These are phyloP conservation scores for Hyles lineata DNA, from an alignment of 2,888 invertebrate genomes.

Conservation along the genomic window DNA sequence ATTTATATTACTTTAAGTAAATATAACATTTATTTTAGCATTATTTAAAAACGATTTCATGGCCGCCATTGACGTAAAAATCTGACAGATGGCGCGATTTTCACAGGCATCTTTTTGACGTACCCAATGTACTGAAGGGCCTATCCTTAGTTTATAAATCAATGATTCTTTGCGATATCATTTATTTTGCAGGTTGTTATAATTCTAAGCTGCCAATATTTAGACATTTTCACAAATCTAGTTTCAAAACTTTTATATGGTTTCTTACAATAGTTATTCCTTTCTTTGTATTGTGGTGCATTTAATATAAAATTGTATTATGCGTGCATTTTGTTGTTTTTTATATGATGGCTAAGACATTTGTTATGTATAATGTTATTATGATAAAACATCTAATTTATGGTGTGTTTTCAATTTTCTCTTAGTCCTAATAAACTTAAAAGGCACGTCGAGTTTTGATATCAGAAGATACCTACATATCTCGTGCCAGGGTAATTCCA, in stretches of 20 bases:
- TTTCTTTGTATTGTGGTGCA: conserved; percentile 2
- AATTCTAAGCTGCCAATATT: background rate
- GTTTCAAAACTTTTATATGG: background rate
- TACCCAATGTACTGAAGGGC: no score
- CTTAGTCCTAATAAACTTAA: no score
- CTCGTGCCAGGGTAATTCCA: background rate
- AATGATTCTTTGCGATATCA: background rate
- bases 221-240: background rate
- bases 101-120: no score
- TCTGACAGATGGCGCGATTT: no score
- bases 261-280: background rate
- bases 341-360: conserved; percentile 3
- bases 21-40: no score
- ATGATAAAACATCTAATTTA: background rate
- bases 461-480: background rate
- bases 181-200: background rate
- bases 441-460: no score
- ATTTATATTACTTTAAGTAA: no score
- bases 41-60: no score
- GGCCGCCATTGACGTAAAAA: no score
- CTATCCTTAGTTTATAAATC: no score
- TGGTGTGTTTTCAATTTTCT: background rate
- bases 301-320: conserved; percentile 18
- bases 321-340: conserved; percentile 22
- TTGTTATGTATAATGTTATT: conserved; percentile 24